A percentile compares a stretch with the other conserved stretches of the same genome.
These are phyloP conservation scores for Pantherophis vulpinus DNA, from an alignment of 2,797 vertebrate genomes.

Conservation along the genomic window DNA sequence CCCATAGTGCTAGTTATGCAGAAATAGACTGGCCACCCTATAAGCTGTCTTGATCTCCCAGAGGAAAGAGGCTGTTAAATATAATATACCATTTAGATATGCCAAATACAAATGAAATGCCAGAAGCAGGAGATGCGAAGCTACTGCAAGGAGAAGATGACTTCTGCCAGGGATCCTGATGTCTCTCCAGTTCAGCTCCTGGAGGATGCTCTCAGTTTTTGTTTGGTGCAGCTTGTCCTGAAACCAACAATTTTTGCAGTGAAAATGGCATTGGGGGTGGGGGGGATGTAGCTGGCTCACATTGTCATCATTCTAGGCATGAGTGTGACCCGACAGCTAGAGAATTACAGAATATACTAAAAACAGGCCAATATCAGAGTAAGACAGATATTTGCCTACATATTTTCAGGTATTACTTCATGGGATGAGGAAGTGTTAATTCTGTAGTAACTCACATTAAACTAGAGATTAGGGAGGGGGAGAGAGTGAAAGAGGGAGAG, in stretches of 20 bases:
- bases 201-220: not conserved
- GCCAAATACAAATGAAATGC: not conserved
- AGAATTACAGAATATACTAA: not conserved
- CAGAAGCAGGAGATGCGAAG: not conserved
- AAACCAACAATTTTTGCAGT: not conserved
- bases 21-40: not conserved
- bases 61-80: not conserved
- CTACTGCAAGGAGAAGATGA: not conserved
- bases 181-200: not conserved
- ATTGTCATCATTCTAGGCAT: too few relatives aligned
- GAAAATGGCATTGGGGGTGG: not conserved
- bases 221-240: not conserved
- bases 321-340: not conserved
- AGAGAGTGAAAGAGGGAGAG: not conserved
- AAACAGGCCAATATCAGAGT: not conserved
- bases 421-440: not conserved
- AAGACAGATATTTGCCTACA: not conserved
- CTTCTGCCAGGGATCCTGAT: not conserved
- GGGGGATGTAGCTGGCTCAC: not conserved
- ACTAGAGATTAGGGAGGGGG: accelerated
- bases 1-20: not conserved
- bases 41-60: not conserved
- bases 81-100: not conserved
- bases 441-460: not conserved
- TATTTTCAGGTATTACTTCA: not conserved